phyloP scores from a whole-genome alignment of 2,888 invertebrate genomes.

The Unio delphinus region DNA sequence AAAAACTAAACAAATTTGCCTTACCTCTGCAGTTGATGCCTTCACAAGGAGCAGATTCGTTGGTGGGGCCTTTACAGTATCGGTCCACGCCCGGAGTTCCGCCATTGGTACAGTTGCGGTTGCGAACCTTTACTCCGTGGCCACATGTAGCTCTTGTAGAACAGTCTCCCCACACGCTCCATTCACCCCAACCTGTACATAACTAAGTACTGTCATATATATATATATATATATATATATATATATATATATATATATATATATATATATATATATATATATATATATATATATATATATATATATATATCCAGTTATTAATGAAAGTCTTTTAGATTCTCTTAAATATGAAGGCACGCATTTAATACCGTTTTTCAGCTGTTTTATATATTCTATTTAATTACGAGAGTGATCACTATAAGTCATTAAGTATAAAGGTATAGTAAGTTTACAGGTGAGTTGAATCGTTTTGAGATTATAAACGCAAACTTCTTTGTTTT shows the following conservation, averaged over 20 bases:
- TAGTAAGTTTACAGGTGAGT: too few relatives aligned
- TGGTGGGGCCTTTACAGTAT: slow-evolving; percentile 54
- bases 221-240: slow-evolving; percentile 6
- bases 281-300: slow-evolving; percentile 6
- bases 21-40: slow-evolving; percentile 52
- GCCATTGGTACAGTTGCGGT: slow-evolving; percentile 58
- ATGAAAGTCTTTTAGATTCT: too few relatives aligned
- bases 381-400: too few relatives aligned
- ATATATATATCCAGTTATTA: slow-evolving; percentile 3
- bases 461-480: too few relatives aligned
- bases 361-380: too few relatives aligned
- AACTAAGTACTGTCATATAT: slow-evolving; percentile 1
- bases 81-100: slow-evolving; percentile 56
- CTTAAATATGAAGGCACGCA: too few relatives aligned
- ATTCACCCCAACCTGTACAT: slow-evolving; percentile 59
- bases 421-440: too few relatives aligned
- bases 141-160: slow-evolving; percentile 61
- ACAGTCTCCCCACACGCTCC: slow-evolving; percentile 64
- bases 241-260: slow-evolving; percentile 8
- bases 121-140: slow-evolving; percentile 47
- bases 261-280: slow-evolving; percentile 7
- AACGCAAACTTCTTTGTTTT: too few relatives aligned
- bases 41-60: slow-evolving; percentile 48
- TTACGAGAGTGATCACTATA: too few relatives aligned
- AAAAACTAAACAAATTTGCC: slow-evolving; percentile 2